Evolutionary conservation across 2,797 vertebrate genomes (phyloP).

Genomic region (Hybognathus amarus): DNA sequence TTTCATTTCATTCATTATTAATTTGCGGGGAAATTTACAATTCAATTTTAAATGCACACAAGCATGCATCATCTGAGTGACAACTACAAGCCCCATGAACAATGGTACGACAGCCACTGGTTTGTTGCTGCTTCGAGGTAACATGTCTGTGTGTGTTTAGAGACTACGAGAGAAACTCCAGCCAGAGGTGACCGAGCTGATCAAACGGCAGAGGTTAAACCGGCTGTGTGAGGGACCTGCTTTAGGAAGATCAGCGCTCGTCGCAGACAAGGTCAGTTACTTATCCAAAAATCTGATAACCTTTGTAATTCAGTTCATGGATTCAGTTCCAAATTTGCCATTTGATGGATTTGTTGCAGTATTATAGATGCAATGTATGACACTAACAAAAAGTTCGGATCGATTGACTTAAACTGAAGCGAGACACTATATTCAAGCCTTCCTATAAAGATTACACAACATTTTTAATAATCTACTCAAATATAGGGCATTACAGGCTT

Average conservation of each 20-base stretch:
- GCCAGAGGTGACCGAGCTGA: constrained; percentile 87
- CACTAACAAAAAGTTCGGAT: background rate
- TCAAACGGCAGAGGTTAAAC: constrained; percentile 88
- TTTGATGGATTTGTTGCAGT: background rate
- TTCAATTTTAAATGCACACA: background rate
- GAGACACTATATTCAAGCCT: background rate
- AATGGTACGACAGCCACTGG: background rate
- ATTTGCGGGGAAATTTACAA: background rate
- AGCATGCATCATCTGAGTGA: background rate
- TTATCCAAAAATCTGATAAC: background rate
- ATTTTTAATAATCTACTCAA: background rate
- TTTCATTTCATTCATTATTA: background rate
- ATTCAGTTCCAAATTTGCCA: background rate
- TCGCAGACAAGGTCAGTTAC: constrained; percentile 82
- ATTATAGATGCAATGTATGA: background rate
- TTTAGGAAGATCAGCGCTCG: constrained; percentile 88
- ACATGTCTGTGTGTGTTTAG: constrained; percentile 63
- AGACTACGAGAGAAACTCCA: constrained; percentile 89
- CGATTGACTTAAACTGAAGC: background rate
- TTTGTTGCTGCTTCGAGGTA: background rate
- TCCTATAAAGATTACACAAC: background rate
- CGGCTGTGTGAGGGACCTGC: constrained; percentile 86
- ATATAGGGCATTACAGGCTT: constrained; percentile 27
- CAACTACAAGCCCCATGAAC: too few relatives aligned
- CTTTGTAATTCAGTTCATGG: background rate